These are phyloP conservation scores for Polypedilum vanderplanki DNA, from an alignment of 1,140 invertebrate genomes.

Conservation along the genomic window DNA sequence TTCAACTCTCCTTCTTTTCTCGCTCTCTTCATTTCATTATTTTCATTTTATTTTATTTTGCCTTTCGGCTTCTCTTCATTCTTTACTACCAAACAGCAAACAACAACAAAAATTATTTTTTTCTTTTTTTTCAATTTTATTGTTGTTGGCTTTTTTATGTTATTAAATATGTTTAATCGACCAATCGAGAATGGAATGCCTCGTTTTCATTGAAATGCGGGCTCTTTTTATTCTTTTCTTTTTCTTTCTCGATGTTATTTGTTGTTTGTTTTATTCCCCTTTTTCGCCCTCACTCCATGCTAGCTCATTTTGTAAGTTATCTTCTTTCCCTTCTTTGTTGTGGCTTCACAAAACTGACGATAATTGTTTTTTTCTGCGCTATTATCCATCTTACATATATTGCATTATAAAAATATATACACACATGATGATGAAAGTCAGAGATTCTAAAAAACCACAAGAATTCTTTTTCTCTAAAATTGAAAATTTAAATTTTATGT, in stretches of 20 bases:
- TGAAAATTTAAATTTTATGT: not conserved
- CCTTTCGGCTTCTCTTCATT: not conserved
- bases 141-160: constrained; percentile 2
- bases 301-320: not conserved
- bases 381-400: not conserved
- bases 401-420: not conserved
- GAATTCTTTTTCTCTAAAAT: not conserved
- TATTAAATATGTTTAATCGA: constrained; percentile 20
- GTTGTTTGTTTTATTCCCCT: not conserved
- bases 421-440: not conserved
- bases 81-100: not conserved
- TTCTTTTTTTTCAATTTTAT: not conserved
- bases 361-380: not conserved
- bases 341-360: not conserved
- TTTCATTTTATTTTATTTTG: not conserved
- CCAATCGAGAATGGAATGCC: constrained; percentile 10
- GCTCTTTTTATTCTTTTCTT: not conserved
- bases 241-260: not conserved
- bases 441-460: constrained; percentile 13
- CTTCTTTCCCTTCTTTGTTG: not conserved
- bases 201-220: constrained; percentile 17
- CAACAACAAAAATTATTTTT: no score
- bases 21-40: not conserved
- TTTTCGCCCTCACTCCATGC: not conserved
- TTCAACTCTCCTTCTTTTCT: not conserved